phyloP scores from a whole-genome alignment of 35 echinoderm and acorn worm genomes.

The Apostichopus japonicus region DNA sequence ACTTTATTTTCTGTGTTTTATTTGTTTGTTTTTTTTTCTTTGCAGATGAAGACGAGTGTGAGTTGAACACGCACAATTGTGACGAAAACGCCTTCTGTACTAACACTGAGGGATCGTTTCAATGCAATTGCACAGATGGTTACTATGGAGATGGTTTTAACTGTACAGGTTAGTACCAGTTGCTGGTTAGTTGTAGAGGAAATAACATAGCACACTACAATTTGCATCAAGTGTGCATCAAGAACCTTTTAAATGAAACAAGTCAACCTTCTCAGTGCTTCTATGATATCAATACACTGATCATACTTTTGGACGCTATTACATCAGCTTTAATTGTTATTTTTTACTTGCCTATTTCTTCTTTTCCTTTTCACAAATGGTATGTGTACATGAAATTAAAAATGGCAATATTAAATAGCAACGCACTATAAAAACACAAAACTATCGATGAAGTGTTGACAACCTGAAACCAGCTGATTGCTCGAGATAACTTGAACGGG shows the following conservation, averaged over 20 bases:
- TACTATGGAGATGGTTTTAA: conserved; percentile 57
- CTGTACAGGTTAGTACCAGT: conserved; percentile 42
- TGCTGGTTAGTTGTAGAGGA: not conserved
- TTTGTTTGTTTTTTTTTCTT: not conserved
- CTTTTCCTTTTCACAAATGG: too few species aligned
- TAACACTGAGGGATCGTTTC: conserved; percentile 40
- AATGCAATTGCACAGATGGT: conserved; percentile 52
- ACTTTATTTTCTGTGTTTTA: too few species aligned
- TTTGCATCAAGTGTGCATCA: not conserved
- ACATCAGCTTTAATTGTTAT: too few species aligned
- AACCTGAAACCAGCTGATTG: too few species aligned
- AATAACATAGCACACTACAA: not conserved
- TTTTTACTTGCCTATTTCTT: too few species aligned
- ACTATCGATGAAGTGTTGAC: too few species aligned
- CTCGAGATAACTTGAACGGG: not conserved
- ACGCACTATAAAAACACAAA: too few species aligned
- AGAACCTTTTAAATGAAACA: not conserved
- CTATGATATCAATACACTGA: too few species aligned
- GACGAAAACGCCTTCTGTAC: conserved; percentile 32
- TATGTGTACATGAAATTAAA: too few species aligned
- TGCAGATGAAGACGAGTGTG: conserved; percentile 61
- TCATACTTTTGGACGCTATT: too few species aligned
- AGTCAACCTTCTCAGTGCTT: not conserved
- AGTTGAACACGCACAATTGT: conserved; percentile 18
- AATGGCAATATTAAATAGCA: too few species aligned